These are phyloP conservation scores for Ptilorrhoa leucosticta DNA, from an alignment of 2,113 vertebrate species.

Conservation along the genomic window DNA sequence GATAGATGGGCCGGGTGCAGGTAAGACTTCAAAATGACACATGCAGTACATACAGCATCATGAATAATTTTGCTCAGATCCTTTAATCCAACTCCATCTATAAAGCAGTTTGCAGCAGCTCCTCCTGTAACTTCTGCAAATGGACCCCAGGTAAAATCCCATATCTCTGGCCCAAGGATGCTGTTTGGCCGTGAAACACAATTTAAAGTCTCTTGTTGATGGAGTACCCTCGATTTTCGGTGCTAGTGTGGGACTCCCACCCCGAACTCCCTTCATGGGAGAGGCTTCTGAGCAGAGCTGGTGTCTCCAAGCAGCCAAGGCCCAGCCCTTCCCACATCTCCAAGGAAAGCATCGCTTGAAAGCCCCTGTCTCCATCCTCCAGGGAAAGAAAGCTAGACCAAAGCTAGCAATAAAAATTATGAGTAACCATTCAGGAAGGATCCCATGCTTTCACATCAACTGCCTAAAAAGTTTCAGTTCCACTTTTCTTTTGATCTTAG, in stretches of 20 bases:
- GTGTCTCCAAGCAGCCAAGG: not conserved
- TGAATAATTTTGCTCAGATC: not conserved
- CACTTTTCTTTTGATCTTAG: not conserved
- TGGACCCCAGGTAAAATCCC: not conserved
- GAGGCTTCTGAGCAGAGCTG: not conserved
- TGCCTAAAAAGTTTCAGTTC: not conserved
- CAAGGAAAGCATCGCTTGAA: not conserved
- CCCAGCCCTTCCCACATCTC: not conserved
- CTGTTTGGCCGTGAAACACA: not conserved
- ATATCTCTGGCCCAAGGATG: not conserved
- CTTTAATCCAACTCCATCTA: not conserved
- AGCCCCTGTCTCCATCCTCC: not conserved
- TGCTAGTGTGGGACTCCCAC: not conserved
- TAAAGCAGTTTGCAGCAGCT: not conserved
- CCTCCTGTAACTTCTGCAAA: not conserved
- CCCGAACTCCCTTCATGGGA: rapidly evolving
- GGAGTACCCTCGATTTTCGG: not conserved
- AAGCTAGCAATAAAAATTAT: not conserved
- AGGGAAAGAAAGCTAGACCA: not conserved
- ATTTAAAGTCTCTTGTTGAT: not conserved
- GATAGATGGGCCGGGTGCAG: not conserved
- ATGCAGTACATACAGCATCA: not conserved
- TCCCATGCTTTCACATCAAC: not conserved
- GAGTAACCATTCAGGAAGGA: not conserved
- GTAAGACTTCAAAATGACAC: not conserved